Evolutionary conservation across 2,113 vertebrate species (phyloP).

Genomic region (Bubo bubo): DNA sequence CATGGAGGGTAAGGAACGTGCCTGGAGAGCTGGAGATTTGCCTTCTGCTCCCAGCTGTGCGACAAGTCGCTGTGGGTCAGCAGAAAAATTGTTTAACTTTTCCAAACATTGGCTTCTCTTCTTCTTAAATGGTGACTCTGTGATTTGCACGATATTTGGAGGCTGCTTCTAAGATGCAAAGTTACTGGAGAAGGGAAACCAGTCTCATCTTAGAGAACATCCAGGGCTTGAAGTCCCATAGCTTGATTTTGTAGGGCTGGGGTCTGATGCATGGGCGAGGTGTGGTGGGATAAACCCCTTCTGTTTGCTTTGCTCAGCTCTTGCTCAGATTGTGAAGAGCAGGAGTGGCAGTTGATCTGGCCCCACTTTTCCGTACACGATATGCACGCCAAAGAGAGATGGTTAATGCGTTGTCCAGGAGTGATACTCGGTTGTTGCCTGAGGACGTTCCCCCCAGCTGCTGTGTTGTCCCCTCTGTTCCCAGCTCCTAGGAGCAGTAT

Average conservation of each 20-base stretch:
- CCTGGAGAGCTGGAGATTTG: background rate
- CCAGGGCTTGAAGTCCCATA: background rate
- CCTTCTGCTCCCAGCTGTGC: background rate
- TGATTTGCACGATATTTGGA: background rate
- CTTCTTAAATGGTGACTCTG: background rate
- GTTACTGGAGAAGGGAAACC: background rate
- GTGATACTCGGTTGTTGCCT: accelerated
- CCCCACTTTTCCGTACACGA: accelerated
- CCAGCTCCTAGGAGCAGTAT: background rate
- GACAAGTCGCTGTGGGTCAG: background rate
- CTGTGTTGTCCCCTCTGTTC: background rate
- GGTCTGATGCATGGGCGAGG: accelerated
- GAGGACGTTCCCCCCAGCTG: background rate
- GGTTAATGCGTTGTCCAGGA: background rate
- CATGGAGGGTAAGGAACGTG: background rate
- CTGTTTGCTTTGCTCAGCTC: background rate
- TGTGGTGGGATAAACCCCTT: background rate
- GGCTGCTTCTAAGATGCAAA: background rate
- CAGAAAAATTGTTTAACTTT: background rate
- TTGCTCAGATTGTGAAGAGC: background rate
- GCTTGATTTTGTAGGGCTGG: background rate
- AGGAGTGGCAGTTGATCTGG: background rate
- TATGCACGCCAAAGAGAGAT: background rate
- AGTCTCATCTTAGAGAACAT: background rate
- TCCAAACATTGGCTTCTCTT: background rate